These are phyloP conservation scores for Bufotes viridis DNA, from an alignment of 2,797 vertebrate genomes.

Conservation along the genomic window DNA sequence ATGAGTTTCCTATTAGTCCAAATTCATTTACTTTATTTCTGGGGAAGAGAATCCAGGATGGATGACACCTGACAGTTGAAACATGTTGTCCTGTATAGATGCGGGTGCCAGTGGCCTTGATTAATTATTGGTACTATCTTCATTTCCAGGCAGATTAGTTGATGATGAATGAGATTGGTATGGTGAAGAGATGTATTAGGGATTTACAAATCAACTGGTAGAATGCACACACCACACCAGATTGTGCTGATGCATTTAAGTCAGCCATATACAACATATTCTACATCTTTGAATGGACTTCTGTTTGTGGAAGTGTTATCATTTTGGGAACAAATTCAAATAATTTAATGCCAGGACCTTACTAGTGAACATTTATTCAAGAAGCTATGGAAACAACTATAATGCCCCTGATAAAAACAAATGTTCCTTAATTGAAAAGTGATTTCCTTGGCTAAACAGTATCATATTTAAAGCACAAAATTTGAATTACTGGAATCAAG, in stretches of 20 bases:
- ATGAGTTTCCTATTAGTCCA: conserved; percentile 91
- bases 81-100: conserved; percentile 80
- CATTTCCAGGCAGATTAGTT: conserved; percentile 88
- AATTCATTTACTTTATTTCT: conserved; percentile 91
- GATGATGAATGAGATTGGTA: conserved; percentile 84
- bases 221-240: conserved; percentile 70
- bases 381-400: neutral
- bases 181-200: conserved; percentile 81
- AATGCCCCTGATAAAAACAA: neutral
- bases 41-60: conserved; percentile 81
- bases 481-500: neutral
- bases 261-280: conserved; percentile 65
- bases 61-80: conserved; percentile 93
- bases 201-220: conserved; percentile 77
- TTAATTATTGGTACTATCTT: conserved; percentile 91
- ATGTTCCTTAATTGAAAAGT: neutral
- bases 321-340: neutral
- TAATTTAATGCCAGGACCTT: neutral
- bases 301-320: neutral
- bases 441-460: neutral
- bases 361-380: neutral
- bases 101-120: conserved; percentile 81
- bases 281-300: conserved; percentile 53
- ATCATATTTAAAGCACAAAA: too few relatives aligned
- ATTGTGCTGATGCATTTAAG: conserved; percentile 64